Conservation (phyloP, 2,797 vertebrate genomes). For the Poeciliopsis gracilis region DNA sequence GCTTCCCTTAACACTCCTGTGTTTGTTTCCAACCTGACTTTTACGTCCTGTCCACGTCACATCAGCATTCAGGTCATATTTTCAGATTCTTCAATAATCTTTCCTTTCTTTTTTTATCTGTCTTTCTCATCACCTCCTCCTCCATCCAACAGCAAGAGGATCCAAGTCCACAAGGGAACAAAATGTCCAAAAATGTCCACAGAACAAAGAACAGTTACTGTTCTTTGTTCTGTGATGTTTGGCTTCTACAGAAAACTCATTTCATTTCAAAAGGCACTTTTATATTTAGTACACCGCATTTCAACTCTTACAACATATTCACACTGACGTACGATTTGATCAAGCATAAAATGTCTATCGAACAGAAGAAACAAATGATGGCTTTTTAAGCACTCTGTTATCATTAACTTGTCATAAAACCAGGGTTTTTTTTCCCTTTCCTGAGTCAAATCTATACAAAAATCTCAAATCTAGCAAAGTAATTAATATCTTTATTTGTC, state of each 20-base stretch:
- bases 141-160: conserved; percentile 21
- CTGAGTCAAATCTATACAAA: not conserved
- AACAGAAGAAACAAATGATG: not conserved
- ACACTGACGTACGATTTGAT: not conserved
- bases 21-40: not conserved
- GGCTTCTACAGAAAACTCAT: not conserved
- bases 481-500: too few species aligned
- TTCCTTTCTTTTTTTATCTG: conserved; percentile 47
- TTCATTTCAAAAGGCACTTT: conserved; percentile 13
- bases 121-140: conserved; percentile 12
- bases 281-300: conserved; percentile 10
- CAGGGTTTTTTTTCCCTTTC: not conserved
- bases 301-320: too few species aligned
- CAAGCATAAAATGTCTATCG: not conserved
- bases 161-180: conserved; percentile 2
- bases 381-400: not conserved
- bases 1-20: conserved; percentile 28
- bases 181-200: conserved; percentile 11
- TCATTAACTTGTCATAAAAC: not conserved
- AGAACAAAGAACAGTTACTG: too few species aligned
- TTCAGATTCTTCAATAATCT: conserved; percentile 54
- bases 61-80: conserved; percentile 14
- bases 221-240: not conserved
- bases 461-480: not conserved
- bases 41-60: conserved; percentile 10